Evolutionary conservation across 2,888 invertebrate genomes (phyloP), one percentile per base, ranked within the genome.

Genomic region (Theretra japonica): DNA sequence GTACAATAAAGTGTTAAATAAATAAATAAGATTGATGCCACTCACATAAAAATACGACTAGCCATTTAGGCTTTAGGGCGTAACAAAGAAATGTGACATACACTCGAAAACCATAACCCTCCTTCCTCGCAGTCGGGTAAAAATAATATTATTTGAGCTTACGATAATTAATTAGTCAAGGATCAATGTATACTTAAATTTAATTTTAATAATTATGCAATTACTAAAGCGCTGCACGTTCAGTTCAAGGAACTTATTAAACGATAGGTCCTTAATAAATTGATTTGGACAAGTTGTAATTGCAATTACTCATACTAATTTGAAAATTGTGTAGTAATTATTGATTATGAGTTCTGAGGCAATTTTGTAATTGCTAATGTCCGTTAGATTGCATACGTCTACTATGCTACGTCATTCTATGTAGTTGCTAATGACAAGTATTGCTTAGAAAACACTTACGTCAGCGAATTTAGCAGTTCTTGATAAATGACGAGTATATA

Each of bases 261-360:
- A 4, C n/a, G 17, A 62, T 15, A 62, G n/a, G 33, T 62, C 62
- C 33, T 62, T 65, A 65, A 65, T 48, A 48, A 48, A 48, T 65
- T 48, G 53, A 62, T 70, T 21, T 53, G 53, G 19, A 53, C 48
- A 59, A 70, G 70, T 70, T 72, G 33, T 50, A 50, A 60, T 33
- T 60, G 30, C 7, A 65, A 65, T 65, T 65, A 41, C 62, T 65
- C 17, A 48, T 23, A 23, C 30, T 33, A 69, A 33, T 69, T 69
- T 56, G 7, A 69, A n/a, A 56, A 69, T 69, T 56, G 56, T 28
- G 15, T 30, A 41, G 23, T 48, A 41, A 65, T 65, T 65, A 65
- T 62, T 62, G 62, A 17, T 23, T 41, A 62, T 33, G 21, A 41
- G 33, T 41, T 21, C n/a, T 62, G 62, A 62, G 65, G 65, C 23